phyloP scores from a whole-genome alignment of 2,113 vertebrate genomes.

The Pterophyllum scalare region DNA sequence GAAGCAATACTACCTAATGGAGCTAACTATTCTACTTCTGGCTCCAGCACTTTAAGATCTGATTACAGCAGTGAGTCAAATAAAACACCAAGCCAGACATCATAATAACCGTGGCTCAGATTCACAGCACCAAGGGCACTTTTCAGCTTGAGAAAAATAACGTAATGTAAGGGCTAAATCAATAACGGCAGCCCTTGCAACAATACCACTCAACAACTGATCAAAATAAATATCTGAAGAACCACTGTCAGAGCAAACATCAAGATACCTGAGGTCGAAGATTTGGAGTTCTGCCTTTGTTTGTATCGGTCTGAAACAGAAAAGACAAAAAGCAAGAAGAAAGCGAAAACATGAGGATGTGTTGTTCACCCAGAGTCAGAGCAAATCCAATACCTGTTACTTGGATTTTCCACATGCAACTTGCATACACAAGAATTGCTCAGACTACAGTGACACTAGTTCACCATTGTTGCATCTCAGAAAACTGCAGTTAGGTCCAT shows the following conservation, averaged over 20 bases:
- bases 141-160: constrained; percentile 32
- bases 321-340: constrained; percentile 38
- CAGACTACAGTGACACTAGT: constrained; percentile 19
- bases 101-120: constrained; percentile 36
- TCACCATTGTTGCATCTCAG: neutral
- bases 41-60: constrained; percentile 5
- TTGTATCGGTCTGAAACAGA: constrained; percentile 89
- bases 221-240: constrained; percentile 40
- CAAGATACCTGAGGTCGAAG: constrained; percentile 81
- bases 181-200: constrained; percentile 32
- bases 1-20: neutral
- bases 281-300: constrained; percentile 89
- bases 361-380: constrained; percentile 32
- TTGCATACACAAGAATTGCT: constrained; percentile 35
- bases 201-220: constrained; percentile 12
- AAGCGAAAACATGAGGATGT: constrained; percentile 39
- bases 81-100: constrained; percentile 41
- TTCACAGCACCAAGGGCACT: constrained; percentile 28
- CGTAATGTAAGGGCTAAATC: constrained; percentile 29
- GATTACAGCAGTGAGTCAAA: constrained; percentile 34
- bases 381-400: constrained; percentile 26
- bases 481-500: neutral
- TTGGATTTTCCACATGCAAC: constrained; percentile 52
- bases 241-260: constrained; percentile 33
- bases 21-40: constrained; percentile 17